Percentiles rank a stretch among this genome's conserved stretches.
Conservation (phyloP, 1,140 invertebrate genomes). For the Brachionus rubens region DNA sequence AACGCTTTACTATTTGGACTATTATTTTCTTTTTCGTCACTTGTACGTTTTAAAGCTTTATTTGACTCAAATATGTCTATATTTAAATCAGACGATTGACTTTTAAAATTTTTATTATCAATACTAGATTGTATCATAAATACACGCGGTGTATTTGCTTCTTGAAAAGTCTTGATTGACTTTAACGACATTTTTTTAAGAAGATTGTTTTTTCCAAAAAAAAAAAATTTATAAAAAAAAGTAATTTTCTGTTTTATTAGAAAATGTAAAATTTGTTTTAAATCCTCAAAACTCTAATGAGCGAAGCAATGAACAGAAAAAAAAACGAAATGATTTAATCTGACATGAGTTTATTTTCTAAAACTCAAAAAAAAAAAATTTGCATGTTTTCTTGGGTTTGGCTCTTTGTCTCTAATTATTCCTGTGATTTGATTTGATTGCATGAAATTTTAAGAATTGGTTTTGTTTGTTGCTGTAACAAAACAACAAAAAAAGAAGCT, state of each 20-base stretch:
- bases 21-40: not conserved
- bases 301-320: not conserved
- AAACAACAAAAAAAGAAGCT: no score
- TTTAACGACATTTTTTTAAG: constrained; percentile 13
- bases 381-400: no score
- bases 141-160: not conserved
- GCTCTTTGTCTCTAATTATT: no score
- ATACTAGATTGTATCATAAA: not conserved
- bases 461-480: no score
- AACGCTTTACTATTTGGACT: not conserved
- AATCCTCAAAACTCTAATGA: constrained; percentile 36
- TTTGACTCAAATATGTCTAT: no score
- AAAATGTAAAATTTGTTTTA: not conserved
- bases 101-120: not conserved
- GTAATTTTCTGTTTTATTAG: no score
- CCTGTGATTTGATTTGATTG: no score
- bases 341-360: constrained; percentile 6
- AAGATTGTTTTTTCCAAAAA: not conserved
- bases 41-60: not conserved
- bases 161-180: constrained; percentile 12
- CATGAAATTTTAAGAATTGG: no score
- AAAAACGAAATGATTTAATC: not conserved
- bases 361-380: no score
- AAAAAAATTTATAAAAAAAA: not conserved
- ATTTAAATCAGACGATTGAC: constrained; percentile 12